Percentiles rank a stretch among this genome's conserved stretches.
Evolutionary conservation across 1,140 invertebrate species (phyloP).

Genomic region (Listronotus bonariensis): DNA sequence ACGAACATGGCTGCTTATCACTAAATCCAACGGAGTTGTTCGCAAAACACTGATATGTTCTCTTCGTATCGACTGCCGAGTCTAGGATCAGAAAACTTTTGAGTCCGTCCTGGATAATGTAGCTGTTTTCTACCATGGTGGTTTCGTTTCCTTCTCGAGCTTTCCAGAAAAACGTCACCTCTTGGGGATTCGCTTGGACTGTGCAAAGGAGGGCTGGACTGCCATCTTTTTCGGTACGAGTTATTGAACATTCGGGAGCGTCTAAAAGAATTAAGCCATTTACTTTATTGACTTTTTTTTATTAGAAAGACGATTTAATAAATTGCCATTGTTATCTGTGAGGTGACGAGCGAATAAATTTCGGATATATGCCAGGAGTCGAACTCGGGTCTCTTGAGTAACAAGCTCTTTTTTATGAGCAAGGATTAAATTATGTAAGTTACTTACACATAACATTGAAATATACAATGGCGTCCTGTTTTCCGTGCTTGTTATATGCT

Average conservation of each 20-base stretch:
- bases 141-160: slow-evolving; percentile 83
- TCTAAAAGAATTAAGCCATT: slow-evolving; percentile 60
- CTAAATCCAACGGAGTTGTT: slow-evolving; percentile 80
- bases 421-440: not conserved
- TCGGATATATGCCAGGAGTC: too few species aligned
- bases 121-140: slow-evolving; percentile 57
- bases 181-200: slow-evolving; percentile 77
- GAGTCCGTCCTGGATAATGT: slow-evolving; percentile 57
- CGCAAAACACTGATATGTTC: slow-evolving; percentile 82
- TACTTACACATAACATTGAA: slow-evolving; percentile 83
- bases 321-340: too few species aligned
- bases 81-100: slow-evolving; percentile 72
- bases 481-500: slow-evolving; percentile 77
- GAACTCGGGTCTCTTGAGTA: too few species aligned
- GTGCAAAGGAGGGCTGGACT: slow-evolving; percentile 79
- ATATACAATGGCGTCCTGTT: slow-evolving; percentile 64
- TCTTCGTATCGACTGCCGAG: slow-evolving; percentile 66
- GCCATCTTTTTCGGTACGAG: slow-evolving; percentile 71
- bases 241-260: slow-evolving; percentile 82
- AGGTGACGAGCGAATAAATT: too few species aligned
- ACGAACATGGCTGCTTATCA: slow-evolving; percentile 70
- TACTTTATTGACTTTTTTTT: too few species aligned
- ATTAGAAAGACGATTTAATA: too few species aligned
- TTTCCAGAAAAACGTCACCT: slow-evolving; percentile 83
- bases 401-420: too few species aligned